Evolutionary conservation across 2,888 invertebrate species (phyloP).

Genomic region (Camptogramma bilineatum): DNA sequence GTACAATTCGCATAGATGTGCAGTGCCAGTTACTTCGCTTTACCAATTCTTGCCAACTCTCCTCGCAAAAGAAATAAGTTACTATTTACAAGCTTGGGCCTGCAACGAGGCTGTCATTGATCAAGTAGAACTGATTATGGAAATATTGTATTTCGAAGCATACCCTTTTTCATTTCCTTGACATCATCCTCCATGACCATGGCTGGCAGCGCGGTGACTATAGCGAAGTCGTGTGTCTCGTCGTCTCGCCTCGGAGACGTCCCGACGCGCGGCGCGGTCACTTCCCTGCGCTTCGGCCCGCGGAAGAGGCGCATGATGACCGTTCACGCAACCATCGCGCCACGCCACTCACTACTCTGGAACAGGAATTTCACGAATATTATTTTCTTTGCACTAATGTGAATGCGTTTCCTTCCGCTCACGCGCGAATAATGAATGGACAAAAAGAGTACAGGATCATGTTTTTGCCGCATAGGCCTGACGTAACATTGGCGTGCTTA

Average conservation of each 20-base stretch:
- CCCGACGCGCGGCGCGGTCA: conserved; percentile 83
- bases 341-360: conserved; percentile 59
- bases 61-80: no score
- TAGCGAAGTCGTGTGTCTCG: conserved; percentile 87
- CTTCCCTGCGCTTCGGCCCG: conserved; percentile 88
- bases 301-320: conserved; percentile 88
- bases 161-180: conserved; percentile 86
- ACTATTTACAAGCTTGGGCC: no score
- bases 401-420: conserved; percentile 12
- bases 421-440: conserved; percentile 11
- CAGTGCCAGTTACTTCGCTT: not conserved
- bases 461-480: not conserved
- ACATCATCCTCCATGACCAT: conserved; percentile 90
- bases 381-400: not conserved
- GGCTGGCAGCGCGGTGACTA: conserved; percentile 91
- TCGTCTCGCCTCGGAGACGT: conserved; percentile 77
- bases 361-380: conserved; percentile 31
- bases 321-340: conserved; percentile 81
- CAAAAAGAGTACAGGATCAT: conserved; percentile 9
- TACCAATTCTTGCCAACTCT: no score
- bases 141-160: not conserved
- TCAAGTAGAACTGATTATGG: no score
- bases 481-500: not conserved
- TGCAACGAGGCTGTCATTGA: no score
- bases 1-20: not conserved